Evolutionary conservation across 2,888 invertebrate genomes (phyloP).

Genomic region (Tenthredo distinguenda): DNA sequence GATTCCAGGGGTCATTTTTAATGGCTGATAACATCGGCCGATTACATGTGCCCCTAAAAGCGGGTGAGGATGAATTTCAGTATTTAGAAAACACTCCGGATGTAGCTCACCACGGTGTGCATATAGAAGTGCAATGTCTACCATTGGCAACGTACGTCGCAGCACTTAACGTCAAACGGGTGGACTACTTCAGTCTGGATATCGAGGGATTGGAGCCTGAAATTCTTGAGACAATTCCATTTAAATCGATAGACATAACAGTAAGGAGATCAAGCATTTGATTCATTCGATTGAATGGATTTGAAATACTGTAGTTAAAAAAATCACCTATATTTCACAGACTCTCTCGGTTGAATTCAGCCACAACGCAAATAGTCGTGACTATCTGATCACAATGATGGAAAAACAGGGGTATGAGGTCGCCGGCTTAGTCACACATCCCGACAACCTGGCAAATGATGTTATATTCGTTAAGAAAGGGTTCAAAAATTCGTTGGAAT

Average conservation of each 20-base stretch:
- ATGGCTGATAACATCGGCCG: slow-evolving; percentile 77
- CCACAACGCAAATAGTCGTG: slow-evolving; percentile 76
- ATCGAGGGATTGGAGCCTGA: slow-evolving; percentile 80
- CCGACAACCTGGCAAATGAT: slow-evolving; percentile 78
- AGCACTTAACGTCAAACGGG: slow-evolving; percentile 77
- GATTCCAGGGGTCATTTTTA: slow-evolving; percentile 75
- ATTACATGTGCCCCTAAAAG: slow-evolving; percentile 67
- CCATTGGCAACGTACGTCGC: slow-evolving; percentile 79
- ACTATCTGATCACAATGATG: slow-evolving; percentile 75
- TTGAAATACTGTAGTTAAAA: slow-evolving; percentile 19
- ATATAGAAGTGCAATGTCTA: slow-evolving; percentile 79
- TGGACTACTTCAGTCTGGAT: slow-evolving; percentile 81
- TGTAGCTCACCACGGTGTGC: slow-evolving; percentile 65
- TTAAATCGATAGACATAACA: slow-evolving; percentile 78
- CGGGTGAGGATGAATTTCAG: slow-evolving; percentile 53
- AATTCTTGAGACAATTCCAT: slow-evolving; percentile 80
- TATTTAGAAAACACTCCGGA: slow-evolving; percentile 61
- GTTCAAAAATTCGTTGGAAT: neutral
- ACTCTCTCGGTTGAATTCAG: slow-evolving; percentile 78
- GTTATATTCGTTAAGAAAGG: slow-evolving; percentile 77
- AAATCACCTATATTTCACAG: slow-evolving; percentile 64
- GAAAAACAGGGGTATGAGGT: slow-evolving; percentile 75
- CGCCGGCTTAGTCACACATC: slow-evolving; percentile 75
- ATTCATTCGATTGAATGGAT: neutral
- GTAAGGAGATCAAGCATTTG: slow-evolving; percentile 60